A percentile compares a stretch with the other conserved stretches of the same genome.
Evolutionary conservation across 2,888 invertebrate species (phyloP).

Genomic region (Cinara cedri): DNA sequence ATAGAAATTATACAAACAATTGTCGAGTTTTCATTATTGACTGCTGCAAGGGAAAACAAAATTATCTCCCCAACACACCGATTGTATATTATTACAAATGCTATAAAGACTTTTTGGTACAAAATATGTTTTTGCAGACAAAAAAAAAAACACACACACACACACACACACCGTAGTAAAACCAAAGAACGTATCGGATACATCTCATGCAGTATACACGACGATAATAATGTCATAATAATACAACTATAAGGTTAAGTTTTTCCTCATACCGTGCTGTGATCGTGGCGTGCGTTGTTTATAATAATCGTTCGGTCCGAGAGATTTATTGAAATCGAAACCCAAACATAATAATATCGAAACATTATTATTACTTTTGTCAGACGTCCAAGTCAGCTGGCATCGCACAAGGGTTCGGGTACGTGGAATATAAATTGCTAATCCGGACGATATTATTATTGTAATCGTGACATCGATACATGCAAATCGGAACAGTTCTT

Average conservation of each 20-base stretch:
- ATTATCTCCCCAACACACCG: too few relatives aligned
- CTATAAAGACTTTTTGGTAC: too few relatives aligned
- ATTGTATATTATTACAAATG: too few relatives aligned
- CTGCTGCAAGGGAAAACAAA: too few relatives aligned
- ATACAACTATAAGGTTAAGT: not conserved
- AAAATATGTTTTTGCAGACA: too few relatives aligned
- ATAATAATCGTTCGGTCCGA: not conserved
- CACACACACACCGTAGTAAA: too few relatives aligned
- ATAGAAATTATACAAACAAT: too few relatives aligned
- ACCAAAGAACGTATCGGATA: too few relatives aligned
- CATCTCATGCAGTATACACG: too few relatives aligned
- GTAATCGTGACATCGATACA: constrained; percentile 2
- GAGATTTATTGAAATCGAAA: not conserved
- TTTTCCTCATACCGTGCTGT: not conserved
- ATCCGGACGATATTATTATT: not conserved
- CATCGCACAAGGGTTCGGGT: not conserved
- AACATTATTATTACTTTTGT: constrained; percentile 17
- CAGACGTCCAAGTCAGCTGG: constrained; percentile 13
- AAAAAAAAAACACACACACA: too few relatives aligned
- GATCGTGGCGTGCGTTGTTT: not conserved
- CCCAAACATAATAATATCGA: too few relatives aligned
- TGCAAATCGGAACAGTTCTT: not conserved
- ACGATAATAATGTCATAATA: not conserved
- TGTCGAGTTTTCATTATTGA: too few relatives aligned
- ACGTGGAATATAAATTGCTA: not conserved